Base-by-base conservation (phyloP, 2,888 invertebrate genomes). In the Acronicta aceris region DNA sequence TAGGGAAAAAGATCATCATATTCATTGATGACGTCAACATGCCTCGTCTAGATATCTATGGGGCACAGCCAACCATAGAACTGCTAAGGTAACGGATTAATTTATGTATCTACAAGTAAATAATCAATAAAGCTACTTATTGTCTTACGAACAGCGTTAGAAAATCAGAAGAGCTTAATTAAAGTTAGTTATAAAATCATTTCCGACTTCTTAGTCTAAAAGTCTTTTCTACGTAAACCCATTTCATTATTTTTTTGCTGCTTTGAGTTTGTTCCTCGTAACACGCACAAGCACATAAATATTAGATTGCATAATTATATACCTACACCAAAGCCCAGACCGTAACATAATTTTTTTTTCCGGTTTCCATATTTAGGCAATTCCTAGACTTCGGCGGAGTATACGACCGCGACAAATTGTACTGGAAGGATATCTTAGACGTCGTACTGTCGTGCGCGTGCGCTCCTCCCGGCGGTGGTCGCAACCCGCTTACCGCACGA, bases 21-120 rank as follows among this genome's bases (percentile, higher is more conserved):
- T 98, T 98, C 81, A 97, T 98, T 21, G 98, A 98, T 83, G 98
- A 98, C 83, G 97, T 98, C 0, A 98, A 98, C 83, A 98, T 98
- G 98, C 98, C 98, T 0, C 96, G 96, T 83, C 92, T 97, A 79
- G 98, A 97, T 88, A 96, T 96, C 0, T 99, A 98, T 81, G 99
- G 98, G 9, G 97, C 98, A 10, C 98, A 98, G 84, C 98, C 98
- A 7, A 98, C 98, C 0, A 97, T 98, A 59, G 99, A 99, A 91
- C 90, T 99, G 27, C 92, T 99, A 25, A 95, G 98, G 96, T 97
- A 88, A 13, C n/a, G 8, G n/a, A 38, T n/a, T 38, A 33, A 3
- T 30, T 30, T 30, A n/a, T n/a, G n/a, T n/a, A 8, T 30, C 10
- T 33, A 12, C 33, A 4, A 33, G 10, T 33, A 4, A 33, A 3